These are phyloP conservation scores for Pygoscelis adeliae DNA, from an alignment of 2,113 vertebrate species.

Conservation along the genomic window DNA sequence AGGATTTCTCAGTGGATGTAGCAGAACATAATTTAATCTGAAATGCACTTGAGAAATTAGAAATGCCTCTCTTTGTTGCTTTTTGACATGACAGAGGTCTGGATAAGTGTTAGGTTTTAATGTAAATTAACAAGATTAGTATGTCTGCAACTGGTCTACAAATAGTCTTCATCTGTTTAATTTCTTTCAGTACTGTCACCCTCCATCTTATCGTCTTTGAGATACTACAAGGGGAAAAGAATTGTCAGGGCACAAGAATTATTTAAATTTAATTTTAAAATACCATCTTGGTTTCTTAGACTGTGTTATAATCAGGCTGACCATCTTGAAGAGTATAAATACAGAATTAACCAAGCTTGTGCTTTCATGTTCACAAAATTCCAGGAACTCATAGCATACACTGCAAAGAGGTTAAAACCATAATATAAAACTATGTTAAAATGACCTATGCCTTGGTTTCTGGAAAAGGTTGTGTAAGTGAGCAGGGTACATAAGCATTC, in stretches of 20 bases:
- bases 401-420: neutral
- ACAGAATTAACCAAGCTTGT: constrained; percentile 32
- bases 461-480: neutral
- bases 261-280: constrained; percentile 53
- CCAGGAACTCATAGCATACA: neutral
- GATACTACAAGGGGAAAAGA: constrained; percentile 49
- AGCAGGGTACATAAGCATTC: neutral
- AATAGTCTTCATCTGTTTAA: constrained; percentile 59
- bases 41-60: constrained; percentile 67
- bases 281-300: constrained; percentile 26
- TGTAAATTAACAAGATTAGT: constrained; percentile 60
- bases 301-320: neutral
- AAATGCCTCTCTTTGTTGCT: constrained; percentile 45
- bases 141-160: constrained; percentile 47
- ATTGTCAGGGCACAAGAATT: constrained; percentile 11
- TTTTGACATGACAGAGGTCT: constrained; percentile 58
- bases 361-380: constrained; percentile 10
- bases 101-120: constrained; percentile 63
- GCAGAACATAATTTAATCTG: constrained; percentile 59
- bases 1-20: constrained; percentile 36
- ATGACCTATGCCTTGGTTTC: neutral
- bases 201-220: constrained; percentile 38
- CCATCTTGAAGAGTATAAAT: constrained; percentile 28
- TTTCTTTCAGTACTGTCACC: constrained; percentile 32
- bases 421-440: neutral